Evolutionary conservation across 1,140 invertebrate genomes (phyloP).

Genomic region (Augochlora pura): DNA sequence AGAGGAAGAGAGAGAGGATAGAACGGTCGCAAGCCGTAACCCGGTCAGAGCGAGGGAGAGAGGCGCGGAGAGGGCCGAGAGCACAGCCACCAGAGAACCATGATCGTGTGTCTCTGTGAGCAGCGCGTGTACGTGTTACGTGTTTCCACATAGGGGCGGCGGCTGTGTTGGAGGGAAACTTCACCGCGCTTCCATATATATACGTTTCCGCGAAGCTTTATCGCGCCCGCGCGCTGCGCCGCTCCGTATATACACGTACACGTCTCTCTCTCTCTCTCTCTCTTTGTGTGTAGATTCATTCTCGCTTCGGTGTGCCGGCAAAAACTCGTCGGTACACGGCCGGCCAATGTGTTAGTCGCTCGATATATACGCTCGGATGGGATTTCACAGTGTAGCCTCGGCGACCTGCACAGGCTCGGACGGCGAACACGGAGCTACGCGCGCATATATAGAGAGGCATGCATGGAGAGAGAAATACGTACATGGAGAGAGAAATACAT

Average conservation of each 20-base stretch:
- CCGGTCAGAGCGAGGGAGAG: slow-evolving; percentile 52
- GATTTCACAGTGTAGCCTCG: neutral
- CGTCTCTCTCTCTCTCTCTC: too few species aligned
- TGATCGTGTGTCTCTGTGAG: slow-evolving; percentile 19
- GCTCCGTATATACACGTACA: slow-evolving; percentile 8
- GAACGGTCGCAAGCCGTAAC: slow-evolving; percentile 54
- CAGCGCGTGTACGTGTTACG: slow-evolving; percentile 24
- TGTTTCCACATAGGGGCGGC: slow-evolving; percentile 11
- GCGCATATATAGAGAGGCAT: too few species aligned
- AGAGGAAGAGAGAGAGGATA: slow-evolving; percentile 4
- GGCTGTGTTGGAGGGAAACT: slow-evolving; percentile 32
- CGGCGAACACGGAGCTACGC: neutral
- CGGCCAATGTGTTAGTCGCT: neutral
- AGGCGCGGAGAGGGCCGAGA: neutral
- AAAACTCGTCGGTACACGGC: slow-evolving; percentile 22
- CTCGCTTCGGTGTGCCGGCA: slow-evolving; percentile 25
- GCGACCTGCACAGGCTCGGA: neutral
- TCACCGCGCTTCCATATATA: slow-evolving; percentile 19
- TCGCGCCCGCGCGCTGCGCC: neutral
- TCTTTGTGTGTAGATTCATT: slow-evolving; percentile 4
- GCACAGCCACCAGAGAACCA: neutral
- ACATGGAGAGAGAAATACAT: too few species aligned
- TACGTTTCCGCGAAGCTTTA: slow-evolving; percentile 35
- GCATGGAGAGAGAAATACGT: too few species aligned
- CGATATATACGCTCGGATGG: neutral